Evolutionary conservation across 2,888 invertebrate genomes (phyloP), one percentile per base, ranked within the genome.

Genomic region (Labia minor): DNA sequence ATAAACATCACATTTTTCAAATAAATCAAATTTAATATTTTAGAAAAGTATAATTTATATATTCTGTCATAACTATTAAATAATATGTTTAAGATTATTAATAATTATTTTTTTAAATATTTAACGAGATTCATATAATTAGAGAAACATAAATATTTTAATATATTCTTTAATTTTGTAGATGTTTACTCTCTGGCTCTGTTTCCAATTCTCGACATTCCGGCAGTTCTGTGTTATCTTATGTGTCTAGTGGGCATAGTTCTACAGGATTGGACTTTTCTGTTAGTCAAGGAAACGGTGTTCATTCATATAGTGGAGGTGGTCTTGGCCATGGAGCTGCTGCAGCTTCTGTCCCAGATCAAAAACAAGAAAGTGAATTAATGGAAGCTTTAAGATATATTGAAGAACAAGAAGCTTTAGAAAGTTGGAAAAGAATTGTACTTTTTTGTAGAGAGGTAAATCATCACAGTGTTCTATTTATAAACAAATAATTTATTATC

Each of bases 371-470:
- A 74, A 90, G 90, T 72, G 87, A 88, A 62, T 84, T 90, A 2
- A 90, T 91, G 87, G 91, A 91, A 74, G 89, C 91, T 69, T 78
- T 92, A 64, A 80, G 93, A 0, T 82, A 90, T 67, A 82, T 88
- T 63, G 94, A 95, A 75, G 95, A 95, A 76, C 86, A 87, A 70
- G 89, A 93, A 75, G 94, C 94, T 3, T 83, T 89, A 76, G 89
- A 91, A 72, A 90, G 91, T 75, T 95, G 95, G 93, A 88, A 93
- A 74, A 88, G 91, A 73, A 96, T 96, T 68, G 85, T 95, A 62
- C 85, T 89, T 66, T 95, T 92, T 76, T 96, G 95, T 77, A 87
- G 88, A 73, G 87, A 92, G 78, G 89, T 89, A 72, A 77, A 80
- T 49, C 3, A 11, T n/a, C 11, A 8, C 33, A 33, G 33, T 11